Base-by-base conservation (phyloP, 1,140 invertebrate genomes). In the Drosophila erecta region DNA sequence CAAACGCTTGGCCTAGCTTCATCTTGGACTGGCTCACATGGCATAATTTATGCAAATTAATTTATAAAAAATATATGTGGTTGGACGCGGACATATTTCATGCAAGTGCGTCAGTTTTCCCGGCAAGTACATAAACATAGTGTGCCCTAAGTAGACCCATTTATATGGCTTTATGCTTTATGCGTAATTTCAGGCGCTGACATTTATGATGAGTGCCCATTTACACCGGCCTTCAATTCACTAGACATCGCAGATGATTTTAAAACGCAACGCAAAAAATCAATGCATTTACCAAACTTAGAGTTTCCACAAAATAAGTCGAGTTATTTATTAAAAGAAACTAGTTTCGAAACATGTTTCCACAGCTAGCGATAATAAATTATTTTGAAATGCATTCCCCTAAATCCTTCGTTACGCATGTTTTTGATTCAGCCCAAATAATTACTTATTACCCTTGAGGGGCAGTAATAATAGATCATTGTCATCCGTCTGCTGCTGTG, bases 121-220 rank as follows among this genome's bases (percentile, higher is more conserved):
- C 83, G 53, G 61, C 66, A 86, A 79, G 76, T 87, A 84, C 79
- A 77, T 76, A 89, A 89, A 87, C 77, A 89, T 89, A 87, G 79
- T 84, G 79, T 61, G 76, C 79, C 83, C 84, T 76, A 84, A 90
- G 83, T 76, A 90, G 79, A 76, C 76, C 74, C 87, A 90, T 90
- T 90, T 90, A 91, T 90, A 90, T 90, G 89, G 81, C 87, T 90
- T 90, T 90, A 76, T 83, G 79, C 83, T 87, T 90, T 90, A 74
- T 90, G 66, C 77, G 83, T 78, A 89, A 90, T 87, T 89, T 80
- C 84, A 77, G 66, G 49, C 79, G 89, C 73, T 90, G 87, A 90
- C 87, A 87, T 81, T 90, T 90, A 90, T 90, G 87, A 90, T 80
- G 64, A 80, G 89, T 87, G 75, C 46, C 73, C 76, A 64, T 44